Conservation (phyloP, 2,113 vertebrate genomes). For the Fregetta grallaria region DNA sequence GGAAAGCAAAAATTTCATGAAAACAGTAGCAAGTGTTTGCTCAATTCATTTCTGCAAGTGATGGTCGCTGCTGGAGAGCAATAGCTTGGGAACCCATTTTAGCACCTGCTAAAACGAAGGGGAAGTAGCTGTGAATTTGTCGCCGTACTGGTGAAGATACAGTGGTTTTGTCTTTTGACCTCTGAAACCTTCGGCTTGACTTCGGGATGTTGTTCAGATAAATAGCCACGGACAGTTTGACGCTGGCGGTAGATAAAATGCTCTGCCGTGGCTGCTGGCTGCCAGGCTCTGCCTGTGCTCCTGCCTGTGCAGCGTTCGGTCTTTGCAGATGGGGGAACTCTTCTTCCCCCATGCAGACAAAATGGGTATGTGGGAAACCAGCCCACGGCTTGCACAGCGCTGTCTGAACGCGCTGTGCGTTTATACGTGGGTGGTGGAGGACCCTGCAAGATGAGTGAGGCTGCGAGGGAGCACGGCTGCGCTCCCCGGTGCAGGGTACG, state of each 20-base stretch:
- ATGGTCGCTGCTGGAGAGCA: rapidly evolving
- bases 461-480: rapidly evolving
- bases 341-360: background rate
- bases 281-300: background rate
- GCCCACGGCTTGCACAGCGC: rapidly evolving
- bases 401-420: background rate
- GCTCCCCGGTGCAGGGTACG: rapidly evolving
- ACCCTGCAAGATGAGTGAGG: background rate
- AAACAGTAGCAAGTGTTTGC: background rate
- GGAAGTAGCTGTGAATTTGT: background rate
- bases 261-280: background rate
- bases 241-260: background rate
- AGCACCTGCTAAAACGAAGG: background rate
- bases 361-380: background rate
- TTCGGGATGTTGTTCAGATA: background rate
- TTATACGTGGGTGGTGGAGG: background rate
- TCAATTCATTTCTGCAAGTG: rapidly evolving
- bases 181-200: background rate
- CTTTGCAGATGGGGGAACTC: background rate
- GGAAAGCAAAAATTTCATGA: background rate
- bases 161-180: background rate
- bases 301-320: background rate
- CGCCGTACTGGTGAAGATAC: background rate
- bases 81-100: background rate
- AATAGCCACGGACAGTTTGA: rapidly evolving